Evolutionary conservation across 2,888 invertebrate genomes (phyloP).

Genomic region (Conomelus anceps): DNA sequence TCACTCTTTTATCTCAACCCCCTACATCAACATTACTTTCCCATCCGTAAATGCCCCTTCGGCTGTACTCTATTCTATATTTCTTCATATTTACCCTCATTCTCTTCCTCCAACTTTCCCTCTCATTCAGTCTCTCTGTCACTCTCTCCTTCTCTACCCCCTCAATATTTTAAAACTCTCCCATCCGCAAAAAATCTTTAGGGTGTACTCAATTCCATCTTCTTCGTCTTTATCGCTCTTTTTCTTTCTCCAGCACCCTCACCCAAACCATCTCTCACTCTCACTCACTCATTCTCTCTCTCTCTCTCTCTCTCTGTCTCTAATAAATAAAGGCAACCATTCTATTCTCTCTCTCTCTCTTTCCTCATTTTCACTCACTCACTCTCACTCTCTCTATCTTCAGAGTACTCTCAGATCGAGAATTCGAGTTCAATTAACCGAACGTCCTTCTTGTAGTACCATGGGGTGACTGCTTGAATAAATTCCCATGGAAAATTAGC

Average conservation of each 20-base stretch:
- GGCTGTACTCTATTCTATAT: too few species aligned
- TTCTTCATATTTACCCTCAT: too few species aligned
- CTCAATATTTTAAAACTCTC: too few species aligned
- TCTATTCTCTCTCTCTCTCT: neutral
- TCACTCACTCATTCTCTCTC: neutral
- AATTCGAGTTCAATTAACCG: neutral
- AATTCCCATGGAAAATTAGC: neutral
- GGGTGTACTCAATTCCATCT: neutral
- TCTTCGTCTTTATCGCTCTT: neutral
- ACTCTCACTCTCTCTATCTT: neutral
- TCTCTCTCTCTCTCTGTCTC: neutral
- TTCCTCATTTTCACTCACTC: neutral
- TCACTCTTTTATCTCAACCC: neutral
- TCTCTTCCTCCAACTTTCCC: neutral
- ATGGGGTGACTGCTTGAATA: neutral
- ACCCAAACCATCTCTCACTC: too few species aligned
- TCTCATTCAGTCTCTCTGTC: neutral
- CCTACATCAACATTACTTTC: neutral
- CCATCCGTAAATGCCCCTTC: too few species aligned
- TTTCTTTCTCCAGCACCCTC: too few species aligned
- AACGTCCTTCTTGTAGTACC: neutral
- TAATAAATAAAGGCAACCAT: too few species aligned
- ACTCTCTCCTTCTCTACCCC: neutral
- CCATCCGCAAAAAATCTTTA: too few species aligned
- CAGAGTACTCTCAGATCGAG: neutral